Conservation (phyloP, 2,888 invertebrate genomes). For the Troides aeacus region DNA sequence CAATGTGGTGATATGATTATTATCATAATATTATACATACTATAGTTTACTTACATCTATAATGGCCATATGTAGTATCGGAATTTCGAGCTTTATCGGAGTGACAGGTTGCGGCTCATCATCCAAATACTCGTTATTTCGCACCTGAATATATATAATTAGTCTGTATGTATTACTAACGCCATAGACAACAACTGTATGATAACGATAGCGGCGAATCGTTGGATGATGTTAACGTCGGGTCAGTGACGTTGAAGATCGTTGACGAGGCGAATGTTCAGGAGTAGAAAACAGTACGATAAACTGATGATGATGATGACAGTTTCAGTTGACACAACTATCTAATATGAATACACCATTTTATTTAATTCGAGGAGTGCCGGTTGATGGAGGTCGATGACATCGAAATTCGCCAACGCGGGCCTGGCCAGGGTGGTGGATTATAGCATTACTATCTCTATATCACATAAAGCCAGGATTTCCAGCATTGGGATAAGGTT, state of each 20-base stretch:
- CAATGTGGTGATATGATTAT: too few relatives aligned
- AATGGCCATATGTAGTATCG: conserved; percentile 69
- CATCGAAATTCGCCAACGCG: too few relatives aligned
- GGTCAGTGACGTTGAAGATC: neutral
- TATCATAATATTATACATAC: neutral
- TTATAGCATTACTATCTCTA: too few relatives aligned
- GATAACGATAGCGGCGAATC: neutral
- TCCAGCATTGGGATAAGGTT: too few relatives aligned
- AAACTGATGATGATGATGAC: too few relatives aligned
- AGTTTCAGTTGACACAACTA: too few relatives aligned
- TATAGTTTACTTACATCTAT: conserved; percentile 55
- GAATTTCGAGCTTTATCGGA: conserved; percentile 60
- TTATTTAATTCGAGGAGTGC: too few relatives aligned
- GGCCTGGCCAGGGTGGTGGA: too few relatives aligned
- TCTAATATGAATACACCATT: too few relatives aligned
- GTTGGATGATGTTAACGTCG: neutral
- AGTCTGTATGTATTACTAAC: neutral
- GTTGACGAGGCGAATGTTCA: neutral
- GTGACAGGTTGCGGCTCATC: conserved; percentile 59
- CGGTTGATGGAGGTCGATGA: too few relatives aligned
- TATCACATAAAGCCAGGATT: too few relatives aligned
- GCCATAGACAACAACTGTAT: neutral
- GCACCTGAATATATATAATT: conserved; percentile 39
- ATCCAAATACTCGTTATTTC: conserved; percentile 48
- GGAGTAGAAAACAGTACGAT: too few relatives aligned